Evolutionary conservation across 2,888 invertebrate species (phyloP).

Genomic region (Rhingia campestris): DNA sequence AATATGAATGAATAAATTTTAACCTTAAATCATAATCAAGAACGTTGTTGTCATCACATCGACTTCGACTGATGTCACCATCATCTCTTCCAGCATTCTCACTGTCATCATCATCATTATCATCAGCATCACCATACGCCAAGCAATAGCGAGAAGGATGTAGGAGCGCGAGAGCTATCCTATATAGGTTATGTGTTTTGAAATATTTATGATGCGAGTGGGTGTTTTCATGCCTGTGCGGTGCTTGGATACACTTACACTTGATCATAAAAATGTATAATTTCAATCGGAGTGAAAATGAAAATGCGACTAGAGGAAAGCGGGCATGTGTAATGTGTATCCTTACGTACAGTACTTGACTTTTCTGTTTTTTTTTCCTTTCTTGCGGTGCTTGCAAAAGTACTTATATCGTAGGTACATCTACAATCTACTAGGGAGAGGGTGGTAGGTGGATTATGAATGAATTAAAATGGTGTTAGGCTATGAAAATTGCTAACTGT

Average conservation of each 20-base stretch:
- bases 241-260: conserved; percentile 40
- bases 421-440: background rate
- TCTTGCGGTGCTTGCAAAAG: conserved; percentile 18
- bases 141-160: conserved; percentile 23
- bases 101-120: conserved; percentile 53
- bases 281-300: conserved; percentile 46
- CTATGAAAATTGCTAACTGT: conserved; percentile 23
- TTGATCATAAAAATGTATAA: conserved; percentile 36
- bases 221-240: conserved; percentile 33
- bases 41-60: conserved; percentile 41
- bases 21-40: conserved; percentile 54
- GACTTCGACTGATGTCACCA: conserved; percentile 39
- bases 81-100: conserved; percentile 44
- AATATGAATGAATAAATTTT: conserved; percentile 61
- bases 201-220: conserved; percentile 42
- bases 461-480: conserved; percentile 16
- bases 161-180: conserved; percentile 26
- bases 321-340: conserved; percentile 21
- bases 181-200: conserved; percentile 32
- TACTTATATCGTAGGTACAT: background rate
- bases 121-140: conserved; percentile 43
- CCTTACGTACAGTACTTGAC: conserved; percentile 27
- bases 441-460: conserved; percentile 6
- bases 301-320: conserved; percentile 10
- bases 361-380: conserved; percentile 3